Conservation (phyloP, 2,888 invertebrate species). For the Salticus scenicus region DNA sequence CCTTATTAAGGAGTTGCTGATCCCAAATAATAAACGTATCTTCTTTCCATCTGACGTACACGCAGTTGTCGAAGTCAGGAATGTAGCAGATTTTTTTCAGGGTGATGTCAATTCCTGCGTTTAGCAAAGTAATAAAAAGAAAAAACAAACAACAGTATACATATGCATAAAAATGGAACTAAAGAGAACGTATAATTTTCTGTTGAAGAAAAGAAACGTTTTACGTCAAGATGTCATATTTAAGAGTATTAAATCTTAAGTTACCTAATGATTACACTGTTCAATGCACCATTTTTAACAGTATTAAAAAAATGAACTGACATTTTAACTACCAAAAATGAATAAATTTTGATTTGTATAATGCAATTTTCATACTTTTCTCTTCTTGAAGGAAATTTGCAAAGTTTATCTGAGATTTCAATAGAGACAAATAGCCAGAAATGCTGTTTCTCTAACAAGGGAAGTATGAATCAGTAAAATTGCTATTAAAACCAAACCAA, state of each 20-base stretch:
- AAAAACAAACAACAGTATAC: conserved; percentile 32
- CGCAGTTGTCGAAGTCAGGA: conserved; percentile 31
- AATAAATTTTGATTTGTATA: no score
- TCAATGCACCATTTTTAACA: background rate
- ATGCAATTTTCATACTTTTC: no score
- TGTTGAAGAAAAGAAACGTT: background rate
- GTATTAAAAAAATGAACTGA: no score
- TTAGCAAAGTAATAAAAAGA: conserved; percentile 40
- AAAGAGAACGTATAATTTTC: conserved; percentile 18
- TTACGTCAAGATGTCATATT: conserved; percentile 30
- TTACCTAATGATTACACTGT: conserved; percentile 43
- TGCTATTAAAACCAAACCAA: no score
- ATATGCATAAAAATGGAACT: conserved; percentile 37
- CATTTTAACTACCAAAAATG: no score
- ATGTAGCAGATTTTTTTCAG: conserved; percentile 33
- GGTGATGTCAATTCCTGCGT: conserved; percentile 33
- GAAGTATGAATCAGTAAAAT: no score
- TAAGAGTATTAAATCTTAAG: background rate
- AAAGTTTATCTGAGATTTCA: no score
- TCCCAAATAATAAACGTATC: conserved; percentile 67
- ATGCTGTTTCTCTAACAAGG: no score
- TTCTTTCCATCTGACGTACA: conserved; percentile 33
- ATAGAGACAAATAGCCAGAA: no score
- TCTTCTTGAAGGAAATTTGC: no score
- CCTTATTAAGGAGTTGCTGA: conserved; percentile 8